Percentiles rank a stretch among this genome's conserved stretches.
phyloP scores from a whole-genome alignment of 2,797 vertebrate genomes.

The Pteropus rufus region DNA sequence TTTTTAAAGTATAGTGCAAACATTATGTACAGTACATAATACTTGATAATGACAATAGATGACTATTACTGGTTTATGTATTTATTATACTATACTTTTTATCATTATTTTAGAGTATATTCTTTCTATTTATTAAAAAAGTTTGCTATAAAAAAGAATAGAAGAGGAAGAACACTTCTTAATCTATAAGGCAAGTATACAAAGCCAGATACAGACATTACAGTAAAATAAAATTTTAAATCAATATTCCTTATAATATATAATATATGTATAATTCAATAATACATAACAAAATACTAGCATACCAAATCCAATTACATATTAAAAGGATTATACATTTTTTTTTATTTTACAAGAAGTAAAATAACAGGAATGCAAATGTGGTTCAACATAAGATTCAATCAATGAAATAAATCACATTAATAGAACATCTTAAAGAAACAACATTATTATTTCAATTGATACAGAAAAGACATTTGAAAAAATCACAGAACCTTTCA shows the following conservation, averaged over 20 bases:
- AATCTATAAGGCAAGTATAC: neutral
- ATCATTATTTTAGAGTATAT: too few relatives aligned
- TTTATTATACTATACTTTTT: too few relatives aligned
- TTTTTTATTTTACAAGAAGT: neutral
- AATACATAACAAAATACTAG: neutral
- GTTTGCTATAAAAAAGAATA: too few relatives aligned
- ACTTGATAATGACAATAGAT: too few relatives aligned
- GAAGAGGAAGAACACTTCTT: too few relatives aligned
- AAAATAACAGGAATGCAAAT: neutral
- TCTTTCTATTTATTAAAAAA: too few relatives aligned
- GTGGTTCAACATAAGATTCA: neutral
- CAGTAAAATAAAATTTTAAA: neutral
- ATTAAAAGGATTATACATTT: neutral
- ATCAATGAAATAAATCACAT: neutral
- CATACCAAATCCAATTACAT: neutral
- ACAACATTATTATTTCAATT: neutral
- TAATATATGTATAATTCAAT: neutral
- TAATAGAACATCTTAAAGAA: neutral
- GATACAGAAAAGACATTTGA: neutral
- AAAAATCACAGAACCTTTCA: neutral
- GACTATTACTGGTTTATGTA: too few relatives aligned
- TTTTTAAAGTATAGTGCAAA: too few relatives aligned
- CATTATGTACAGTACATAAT: too few relatives aligned
- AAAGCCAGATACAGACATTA: neutral
- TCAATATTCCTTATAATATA: neutral